phyloP scores from a whole-genome alignment of 2,113 vertebrate species.

The Microcebus jonahi region DNA sequence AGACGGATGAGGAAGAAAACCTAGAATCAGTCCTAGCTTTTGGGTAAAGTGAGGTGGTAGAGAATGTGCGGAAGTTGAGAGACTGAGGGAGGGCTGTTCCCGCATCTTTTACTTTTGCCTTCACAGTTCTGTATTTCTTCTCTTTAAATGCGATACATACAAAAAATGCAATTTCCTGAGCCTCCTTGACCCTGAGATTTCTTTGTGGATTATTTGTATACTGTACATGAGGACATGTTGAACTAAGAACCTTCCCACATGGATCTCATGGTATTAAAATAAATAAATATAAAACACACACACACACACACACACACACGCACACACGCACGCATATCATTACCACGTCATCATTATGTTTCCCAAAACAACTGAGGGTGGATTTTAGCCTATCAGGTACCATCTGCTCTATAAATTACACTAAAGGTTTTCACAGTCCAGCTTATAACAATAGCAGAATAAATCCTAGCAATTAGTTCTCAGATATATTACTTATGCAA shows the following conservation, averaged over 20 bases:
- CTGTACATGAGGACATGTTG: background rate
- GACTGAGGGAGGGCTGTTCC: background rate
- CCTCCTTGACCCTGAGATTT: background rate
- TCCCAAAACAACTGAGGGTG: background rate
- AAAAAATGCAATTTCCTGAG: background rate
- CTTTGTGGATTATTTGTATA: background rate
- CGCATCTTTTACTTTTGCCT: background rate
- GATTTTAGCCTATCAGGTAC: background rate
- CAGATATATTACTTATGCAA: background rate
- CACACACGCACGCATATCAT: background rate
- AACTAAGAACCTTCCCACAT: background rate
- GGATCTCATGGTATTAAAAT: background rate
- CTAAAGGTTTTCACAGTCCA: background rate
- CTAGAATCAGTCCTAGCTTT: background rate
- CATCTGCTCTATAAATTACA: background rate
- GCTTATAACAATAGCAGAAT: background rate
- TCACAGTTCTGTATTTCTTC: background rate
- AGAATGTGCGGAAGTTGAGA: background rate
- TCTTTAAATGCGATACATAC: background rate
- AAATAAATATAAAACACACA: background rate
- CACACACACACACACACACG: background rate
- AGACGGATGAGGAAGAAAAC: background rate
- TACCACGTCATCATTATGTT: background rate
- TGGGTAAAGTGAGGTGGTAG: background rate
- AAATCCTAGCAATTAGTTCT: background rate